Conservation (phyloP, 2,888 invertebrate genomes). For the Coronaproctus castanopsis region DNA sequence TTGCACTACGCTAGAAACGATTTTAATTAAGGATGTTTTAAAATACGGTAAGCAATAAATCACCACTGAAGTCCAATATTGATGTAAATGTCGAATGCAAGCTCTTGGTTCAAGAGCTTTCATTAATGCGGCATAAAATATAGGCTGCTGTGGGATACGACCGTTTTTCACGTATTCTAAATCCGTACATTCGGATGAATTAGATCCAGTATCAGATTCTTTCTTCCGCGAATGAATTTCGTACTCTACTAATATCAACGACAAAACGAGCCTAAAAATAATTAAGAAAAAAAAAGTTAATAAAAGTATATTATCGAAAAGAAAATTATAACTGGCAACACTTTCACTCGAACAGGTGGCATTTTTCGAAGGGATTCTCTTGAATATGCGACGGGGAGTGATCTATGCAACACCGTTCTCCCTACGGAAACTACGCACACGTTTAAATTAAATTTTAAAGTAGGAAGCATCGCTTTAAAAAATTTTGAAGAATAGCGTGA, state of each 20-base stretch:
- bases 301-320: background rate
- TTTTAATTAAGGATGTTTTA: slow-evolving; percentile 50
- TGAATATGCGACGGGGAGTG: no score
- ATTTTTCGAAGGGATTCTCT: no score
- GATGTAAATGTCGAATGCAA: slow-evolving; percentile 39
- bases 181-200: slow-evolving; percentile 10
- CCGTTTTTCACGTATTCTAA: slow-evolving; percentile 39
- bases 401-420: no score
- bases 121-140: slow-evolving; percentile 59
- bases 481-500: no score
- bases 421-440: no score
- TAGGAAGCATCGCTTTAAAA: no score
- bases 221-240: slow-evolving; percentile 36
- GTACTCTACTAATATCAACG: slow-evolving; percentile 53
- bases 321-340: no score
- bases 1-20: slow-evolving; percentile 54
- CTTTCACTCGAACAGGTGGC: no score
- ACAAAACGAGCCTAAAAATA: slow-evolving; percentile 36
- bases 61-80: slow-evolving; percentile 62
- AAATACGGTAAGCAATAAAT: slow-evolving; percentile 62
- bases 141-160: slow-evolving; percentile 54
- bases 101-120: slow-evolving; percentile 42
- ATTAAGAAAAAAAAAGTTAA: background rate
- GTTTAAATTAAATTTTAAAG: no score
- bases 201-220: slow-evolving; percentile 25